Base-by-base conservation (phyloP, 1,140 invertebrate genomes). In the Cylas formicarius region DNA sequence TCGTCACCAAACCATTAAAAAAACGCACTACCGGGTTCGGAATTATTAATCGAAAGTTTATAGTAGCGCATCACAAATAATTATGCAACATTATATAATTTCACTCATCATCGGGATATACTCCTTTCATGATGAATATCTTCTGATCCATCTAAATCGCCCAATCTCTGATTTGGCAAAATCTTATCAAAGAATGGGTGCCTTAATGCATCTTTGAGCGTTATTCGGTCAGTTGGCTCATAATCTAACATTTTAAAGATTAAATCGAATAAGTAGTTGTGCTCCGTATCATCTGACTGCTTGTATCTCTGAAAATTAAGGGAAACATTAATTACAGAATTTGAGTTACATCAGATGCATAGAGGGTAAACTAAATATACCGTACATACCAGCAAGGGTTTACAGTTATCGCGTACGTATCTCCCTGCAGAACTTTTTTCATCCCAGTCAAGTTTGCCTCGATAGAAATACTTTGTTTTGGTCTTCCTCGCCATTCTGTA, bases 401-500 rank as follows among this genome's bases (percentile, higher is more conserved):
- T 97, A 73, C 95, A 99, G 68, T 97, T 96, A 62, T 98, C 90
- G 53, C 89, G 76, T n/a, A 97, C 92, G 63, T 96, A 97, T 72
- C 90, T 79, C n/a, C 90, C 93, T 42, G 90, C 87, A 10, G 89
- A 89, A 57, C 86, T 90, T 60, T 90, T 90, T 48, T 94, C 90
- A 63, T 94, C 88, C 90, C 92, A 97, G 63, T 90, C 88, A 52
- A 97, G 74, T 73, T 88, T 87, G 20, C 90, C 90, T 62, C 92
- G 86, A 67, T 91, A 90, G 68, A 93, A 95, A 66, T 94, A 94
- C 73, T 95, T 96, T 48, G 92, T 97, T 76, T 93, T 95, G 44
- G 94, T 96, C 77, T 93, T 95, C 51, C 89, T 77, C 11, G 87
- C 84, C 92, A 98, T 95, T 69, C 81, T 82, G 62, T 35, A 63